Percentiles rank a stretch among this genome's conserved stretches.
These are phyloP conservation scores for Colletes gigas DNA, from an alignment of 1,140 invertebrate genomes.

Conservation along the genomic window DNA sequence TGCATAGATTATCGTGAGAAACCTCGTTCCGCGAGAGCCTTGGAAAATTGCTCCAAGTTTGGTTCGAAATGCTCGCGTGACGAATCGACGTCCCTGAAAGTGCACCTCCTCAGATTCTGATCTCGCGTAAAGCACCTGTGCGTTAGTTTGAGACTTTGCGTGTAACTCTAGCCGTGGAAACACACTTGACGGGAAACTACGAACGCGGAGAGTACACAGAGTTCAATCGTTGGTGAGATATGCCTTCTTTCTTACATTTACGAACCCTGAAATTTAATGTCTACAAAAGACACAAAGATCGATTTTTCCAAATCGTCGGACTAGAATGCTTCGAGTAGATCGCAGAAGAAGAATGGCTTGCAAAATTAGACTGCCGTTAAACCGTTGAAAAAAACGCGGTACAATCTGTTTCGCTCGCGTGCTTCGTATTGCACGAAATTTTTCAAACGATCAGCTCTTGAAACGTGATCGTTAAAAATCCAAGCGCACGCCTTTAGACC, in stretches of 20 bases:
- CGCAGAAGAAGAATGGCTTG: too few relatives aligned
- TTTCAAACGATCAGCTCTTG: background rate
- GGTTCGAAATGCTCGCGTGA: slow-evolving; percentile 42
- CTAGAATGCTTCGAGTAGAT: too few relatives aligned
- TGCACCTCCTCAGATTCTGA: slow-evolving; percentile 40
- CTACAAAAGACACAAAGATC: too few relatives aligned
- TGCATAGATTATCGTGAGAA: slow-evolving; percentile 28
- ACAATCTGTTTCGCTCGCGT: background rate
- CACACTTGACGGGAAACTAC: background rate
- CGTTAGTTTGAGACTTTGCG: slow-evolving; percentile 10
- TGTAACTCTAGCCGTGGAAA: slow-evolving; percentile 10
- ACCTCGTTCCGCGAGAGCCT: slow-evolving; percentile 10
- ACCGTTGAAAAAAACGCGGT: too few relatives aligned
- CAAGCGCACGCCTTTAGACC: background rate
- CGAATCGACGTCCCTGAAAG: slow-evolving; percentile 40
- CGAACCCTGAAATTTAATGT: too few relatives aligned
- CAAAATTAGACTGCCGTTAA: too few relatives aligned
- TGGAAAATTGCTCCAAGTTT: slow-evolving; percentile 40
- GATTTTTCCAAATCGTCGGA: too few relatives aligned
- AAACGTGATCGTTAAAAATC: background rate
- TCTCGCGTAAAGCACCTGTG: slow-evolving; percentile 26
- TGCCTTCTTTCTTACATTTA: too few relatives aligned
- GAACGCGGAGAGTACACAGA: background rate
- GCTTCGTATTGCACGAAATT: background rate
- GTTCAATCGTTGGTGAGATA: background rate